Conservation (phyloP, 2,797 vertebrate species). For the Hippocampus kuda region DNA sequence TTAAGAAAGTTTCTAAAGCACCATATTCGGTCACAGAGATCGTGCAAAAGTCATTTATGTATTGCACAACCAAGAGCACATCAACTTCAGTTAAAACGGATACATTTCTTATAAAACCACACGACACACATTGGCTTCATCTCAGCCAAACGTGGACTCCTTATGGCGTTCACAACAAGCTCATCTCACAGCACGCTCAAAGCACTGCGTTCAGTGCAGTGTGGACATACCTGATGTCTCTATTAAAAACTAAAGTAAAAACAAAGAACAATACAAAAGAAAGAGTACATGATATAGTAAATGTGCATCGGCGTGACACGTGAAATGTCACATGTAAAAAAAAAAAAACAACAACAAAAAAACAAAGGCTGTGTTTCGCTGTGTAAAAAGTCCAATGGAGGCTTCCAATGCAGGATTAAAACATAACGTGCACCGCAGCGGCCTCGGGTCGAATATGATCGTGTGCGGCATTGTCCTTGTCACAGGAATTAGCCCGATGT, state of each 20-base stretch:
- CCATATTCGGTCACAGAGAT: slow-evolving; percentile 61
- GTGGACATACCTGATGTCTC: slow-evolving; percentile 69
- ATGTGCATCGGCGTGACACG: background rate
- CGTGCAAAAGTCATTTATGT: slow-evolving; percentile 52
- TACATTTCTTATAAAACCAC: background rate
- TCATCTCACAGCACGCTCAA: slow-evolving; percentile 52
- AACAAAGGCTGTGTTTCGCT: slow-evolving; percentile 35
- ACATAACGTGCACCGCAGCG: background rate
- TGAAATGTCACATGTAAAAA: slow-evolving; percentile 53
- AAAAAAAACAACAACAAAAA: background rate
- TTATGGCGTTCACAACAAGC: slow-evolving; percentile 34
- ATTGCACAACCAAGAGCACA: slow-evolving; percentile 56
- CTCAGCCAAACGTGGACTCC: slow-evolving; percentile 23
- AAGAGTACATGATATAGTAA: background rate
- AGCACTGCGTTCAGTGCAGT: slow-evolving; percentile 52
- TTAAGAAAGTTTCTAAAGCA: slow-evolving; percentile 41
- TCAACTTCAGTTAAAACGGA: slow-evolving; percentile 17
- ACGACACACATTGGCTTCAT: slow-evolving; percentile 5
- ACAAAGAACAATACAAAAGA: slow-evolving; percentile 40
- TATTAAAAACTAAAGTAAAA: slow-evolving; percentile 40
- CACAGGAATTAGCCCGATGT: background rate
- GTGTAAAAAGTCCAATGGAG: slow-evolving; percentile 32
- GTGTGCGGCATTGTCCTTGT: slow-evolving; percentile 6
- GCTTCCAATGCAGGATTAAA: slow-evolving; percentile 45
- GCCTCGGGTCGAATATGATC: background rate